Evolutionary conservation across 2,888 invertebrate genomes (phyloP).

Genomic region (Beris chalybata): DNA sequence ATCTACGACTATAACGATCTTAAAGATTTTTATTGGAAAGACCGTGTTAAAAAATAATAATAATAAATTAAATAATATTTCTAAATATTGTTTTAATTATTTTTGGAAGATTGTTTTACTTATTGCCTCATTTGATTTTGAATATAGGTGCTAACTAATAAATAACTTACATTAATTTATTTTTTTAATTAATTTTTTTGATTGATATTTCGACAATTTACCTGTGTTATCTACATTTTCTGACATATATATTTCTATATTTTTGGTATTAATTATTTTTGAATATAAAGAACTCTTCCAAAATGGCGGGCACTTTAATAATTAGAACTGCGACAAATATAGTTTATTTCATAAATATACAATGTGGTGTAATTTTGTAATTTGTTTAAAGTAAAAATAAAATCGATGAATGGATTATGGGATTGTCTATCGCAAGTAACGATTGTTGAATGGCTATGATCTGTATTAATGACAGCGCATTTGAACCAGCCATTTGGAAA

Average conservation of each 20-base stretch:
- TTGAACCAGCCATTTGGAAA: no score
- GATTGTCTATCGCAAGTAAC: conserved; percentile 27
- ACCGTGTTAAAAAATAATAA: no score
- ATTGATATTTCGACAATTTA: background rate
- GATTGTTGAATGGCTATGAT: background rate
- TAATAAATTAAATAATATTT: no score
- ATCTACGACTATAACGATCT: no score
- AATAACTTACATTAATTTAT: background rate
- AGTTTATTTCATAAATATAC: background rate
- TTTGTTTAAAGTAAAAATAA: background rate
- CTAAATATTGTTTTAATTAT: background rate
- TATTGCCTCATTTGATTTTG: background rate
- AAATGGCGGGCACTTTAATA: background rate
- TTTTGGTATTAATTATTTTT: no score
- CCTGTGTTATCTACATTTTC: background rate
- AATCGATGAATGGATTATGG: background rate
- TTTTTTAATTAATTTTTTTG: conserved; percentile 1
- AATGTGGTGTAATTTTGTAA: background rate
- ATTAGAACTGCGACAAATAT: background rate
- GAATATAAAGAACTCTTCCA: no score
- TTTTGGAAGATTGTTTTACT: conserved; percentile 2
- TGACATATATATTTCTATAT: background rate
- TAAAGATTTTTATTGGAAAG: no score
- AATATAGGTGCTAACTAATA: conserved; percentile 18
- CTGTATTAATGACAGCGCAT: background rate